Base-by-base conservation (phyloP, 2,888 invertebrate genomes). In the Rhagonycha fulva region DNA sequence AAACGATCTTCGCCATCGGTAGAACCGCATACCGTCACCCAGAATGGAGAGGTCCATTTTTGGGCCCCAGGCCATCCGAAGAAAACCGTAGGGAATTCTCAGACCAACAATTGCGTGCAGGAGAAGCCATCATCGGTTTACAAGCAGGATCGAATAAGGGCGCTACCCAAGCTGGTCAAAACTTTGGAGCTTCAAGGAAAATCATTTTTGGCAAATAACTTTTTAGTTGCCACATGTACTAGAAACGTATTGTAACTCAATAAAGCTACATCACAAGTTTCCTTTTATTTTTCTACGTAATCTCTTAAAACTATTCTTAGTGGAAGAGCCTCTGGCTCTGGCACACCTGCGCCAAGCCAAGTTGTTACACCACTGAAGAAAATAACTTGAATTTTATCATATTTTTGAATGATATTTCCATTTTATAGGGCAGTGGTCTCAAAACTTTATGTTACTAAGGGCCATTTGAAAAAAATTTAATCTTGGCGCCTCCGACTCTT, bases 71-170 rank as follows among this genome's bases (percentile, higher is more conserved):
- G 84, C 97, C 97, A 67, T 91, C 96, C 7, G 96, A 96, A 83
- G 95, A 95, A 85, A 94, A 96, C 88, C 91, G 91, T 72, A 91
- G 96, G 5, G 93, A 94, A 70, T 97, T 95, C 89, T 92, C 93
- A 74, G 94, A 95, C 82, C 94, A 95, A 81, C 94, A 95, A 80
- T 89, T 97, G 71, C 90, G 94, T 47, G 96, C 96, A 24, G 95
- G 96, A 0, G 93, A 96, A 83, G 90, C 92, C 14, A 92, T 97
- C 61, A 97, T 97, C 82, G 95, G 95, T 19, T 91, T 97, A 4
- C 97, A 97, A 88, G 96, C 95, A 68, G 97, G 97, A 61, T 92
- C 93, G 81, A 97, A 97, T 88, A 94, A 94, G 83, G 92, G 94
- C 12, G 96, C 96, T 10, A 93, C 92, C 47, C 96, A 96, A 85